Percentiles rank a stretch among this genome's conserved stretches.
These are phyloP conservation scores for Drosophila lacicola DNA, from an alignment of 2,888 invertebrate genomes.

Conservation along the genomic window DNA sequence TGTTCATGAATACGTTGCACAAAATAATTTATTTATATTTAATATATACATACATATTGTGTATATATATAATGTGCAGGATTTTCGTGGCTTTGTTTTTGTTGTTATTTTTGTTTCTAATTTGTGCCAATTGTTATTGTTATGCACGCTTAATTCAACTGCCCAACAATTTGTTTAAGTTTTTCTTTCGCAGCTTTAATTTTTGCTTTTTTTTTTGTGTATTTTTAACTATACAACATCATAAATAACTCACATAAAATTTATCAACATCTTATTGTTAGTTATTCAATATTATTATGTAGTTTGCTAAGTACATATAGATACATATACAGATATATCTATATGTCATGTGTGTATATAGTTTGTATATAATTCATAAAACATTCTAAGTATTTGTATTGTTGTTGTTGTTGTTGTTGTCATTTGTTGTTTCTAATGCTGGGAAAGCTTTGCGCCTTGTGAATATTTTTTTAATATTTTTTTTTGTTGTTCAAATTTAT, in stretches of 20 bases:
- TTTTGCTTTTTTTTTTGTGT: slow-evolving; percentile 28
- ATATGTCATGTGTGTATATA: slow-evolving; percentile 46
- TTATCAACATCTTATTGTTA: slow-evolving; percentile 70
- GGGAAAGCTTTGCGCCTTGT: slow-evolving; percentile 27
- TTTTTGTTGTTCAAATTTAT: not conserved
- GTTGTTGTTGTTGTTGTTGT: slow-evolving; percentile 31
- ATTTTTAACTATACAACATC: slow-evolving; percentile 66
- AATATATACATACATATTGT: slow-evolving; percentile 13
- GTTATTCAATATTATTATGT: slow-evolving; percentile 20
- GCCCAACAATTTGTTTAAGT: slow-evolving; percentile 47
- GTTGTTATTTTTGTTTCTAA: slow-evolving; percentile 3
- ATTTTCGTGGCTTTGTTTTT: slow-evolving; percentile 26
- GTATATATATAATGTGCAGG: slow-evolving; percentile 32
- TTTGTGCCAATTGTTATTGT: slow-evolving; percentile 45
- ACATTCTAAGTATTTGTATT: slow-evolving; percentile 69
- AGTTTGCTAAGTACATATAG: slow-evolving; percentile 28
- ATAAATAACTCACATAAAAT: slow-evolving; percentile 75
- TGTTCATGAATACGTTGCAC: slow-evolving; percentile 16
- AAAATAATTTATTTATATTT: slow-evolving; percentile 25
- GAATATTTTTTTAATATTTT: slow-evolving; percentile 5
- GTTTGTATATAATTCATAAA: slow-evolving; percentile 78
- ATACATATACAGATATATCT: slow-evolving; percentile 19
- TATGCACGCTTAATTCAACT: slow-evolving; percentile 55
- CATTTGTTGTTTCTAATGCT: slow-evolving; percentile 16
- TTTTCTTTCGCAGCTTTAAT: not conserved